A percentile compares a stretch with the other conserved stretches of the same genome.
phyloP scores from a whole-genome alignment of 2,797 vertebrate genomes.

The Cyprinella venusta region DNA sequence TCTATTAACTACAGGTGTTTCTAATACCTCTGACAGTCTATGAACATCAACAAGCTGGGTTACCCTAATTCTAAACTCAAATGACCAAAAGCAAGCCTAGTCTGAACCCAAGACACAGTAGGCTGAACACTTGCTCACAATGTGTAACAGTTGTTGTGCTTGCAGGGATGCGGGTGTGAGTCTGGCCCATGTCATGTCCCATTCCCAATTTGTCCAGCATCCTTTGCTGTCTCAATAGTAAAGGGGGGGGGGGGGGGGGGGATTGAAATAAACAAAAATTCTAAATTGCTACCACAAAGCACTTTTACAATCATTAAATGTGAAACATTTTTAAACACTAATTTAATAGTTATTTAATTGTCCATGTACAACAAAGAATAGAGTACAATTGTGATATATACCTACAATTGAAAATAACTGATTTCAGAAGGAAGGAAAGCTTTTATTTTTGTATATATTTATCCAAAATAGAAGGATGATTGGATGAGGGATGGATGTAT shows the following conservation, averaged over 20 bases:
- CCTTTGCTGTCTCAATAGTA: background rate
- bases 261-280: too few relatives aligned
- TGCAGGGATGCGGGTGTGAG: background rate
- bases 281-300: background rate
- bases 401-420: too few relatives aligned
- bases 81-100: background rate
- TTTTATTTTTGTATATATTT: background rate
- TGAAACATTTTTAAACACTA: background rate
- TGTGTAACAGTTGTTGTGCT: background rate
- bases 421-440: background rate
- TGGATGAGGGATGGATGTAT: too few relatives aligned
- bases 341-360: background rate
- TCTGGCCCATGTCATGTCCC: background rate
- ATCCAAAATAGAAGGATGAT: too few relatives aligned
- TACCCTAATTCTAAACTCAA: slow-evolving; percentile 1
- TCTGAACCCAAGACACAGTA: background rate
- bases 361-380: too few relatives aligned
- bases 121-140: background rate
- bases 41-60: background rate
- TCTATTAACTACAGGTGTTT: background rate
- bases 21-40: background rate
- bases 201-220: background rate
- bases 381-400: too few relatives aligned
- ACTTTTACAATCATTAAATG: background rate
- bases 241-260: too few relatives aligned